Percentiles rank a stretch among this genome's conserved stretches.
Evolutionary conservation across 2,797 vertebrate species (phyloP).

Genomic region (Xenopus petersii): DNA sequence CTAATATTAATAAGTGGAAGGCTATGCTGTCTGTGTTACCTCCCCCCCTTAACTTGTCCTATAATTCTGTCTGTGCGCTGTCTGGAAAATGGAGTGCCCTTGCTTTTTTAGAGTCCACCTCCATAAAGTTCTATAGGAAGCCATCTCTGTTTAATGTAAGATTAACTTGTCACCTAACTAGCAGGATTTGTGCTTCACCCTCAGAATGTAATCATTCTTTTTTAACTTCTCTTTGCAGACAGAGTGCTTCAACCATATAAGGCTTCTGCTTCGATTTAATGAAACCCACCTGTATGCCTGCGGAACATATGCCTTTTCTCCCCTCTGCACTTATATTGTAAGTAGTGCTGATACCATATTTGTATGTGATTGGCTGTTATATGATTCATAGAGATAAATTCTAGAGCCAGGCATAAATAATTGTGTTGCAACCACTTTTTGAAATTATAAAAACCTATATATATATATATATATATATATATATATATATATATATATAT

Average conservation of each 20-base stretch:
- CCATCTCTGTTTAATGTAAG: slow-evolving; percentile 27
- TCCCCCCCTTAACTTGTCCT: not conserved
- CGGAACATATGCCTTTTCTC: slow-evolving; percentile 91
- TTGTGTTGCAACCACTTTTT: too few species aligned
- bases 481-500: too few species aligned
- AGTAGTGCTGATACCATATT: slow-evolving; percentile 52
- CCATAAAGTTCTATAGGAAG: not conserved
- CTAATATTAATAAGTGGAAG: not conserved
- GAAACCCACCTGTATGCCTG: slow-evolving; percentile 88
- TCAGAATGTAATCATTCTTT: slow-evolving; percentile 18
- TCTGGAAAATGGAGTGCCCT: not conserved
- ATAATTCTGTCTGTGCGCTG: not conserved
- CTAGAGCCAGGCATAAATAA: too few species aligned
- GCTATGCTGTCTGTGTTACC: not conserved
- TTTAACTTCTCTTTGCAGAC: slow-evolving; percentile 67
- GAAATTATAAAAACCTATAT: too few species aligned
- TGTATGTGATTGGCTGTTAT: too few species aligned
- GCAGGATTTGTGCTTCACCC: slow-evolving; percentile 10
- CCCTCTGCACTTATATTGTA: slow-evolving; percentile 88
- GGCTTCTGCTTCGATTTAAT: slow-evolving; percentile 88
- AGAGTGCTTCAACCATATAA: slow-evolving; percentile 92
- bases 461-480: too few species aligned
- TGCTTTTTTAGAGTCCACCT: not conserved
- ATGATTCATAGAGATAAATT: too few species aligned
- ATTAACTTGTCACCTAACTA: slow-evolving; percentile 4